Evolutionary conservation across 2,888 invertebrate genomes (phyloP), one percentile per base, ranked within the genome.

Genomic region (Diadegma fenestrale): DNA sequence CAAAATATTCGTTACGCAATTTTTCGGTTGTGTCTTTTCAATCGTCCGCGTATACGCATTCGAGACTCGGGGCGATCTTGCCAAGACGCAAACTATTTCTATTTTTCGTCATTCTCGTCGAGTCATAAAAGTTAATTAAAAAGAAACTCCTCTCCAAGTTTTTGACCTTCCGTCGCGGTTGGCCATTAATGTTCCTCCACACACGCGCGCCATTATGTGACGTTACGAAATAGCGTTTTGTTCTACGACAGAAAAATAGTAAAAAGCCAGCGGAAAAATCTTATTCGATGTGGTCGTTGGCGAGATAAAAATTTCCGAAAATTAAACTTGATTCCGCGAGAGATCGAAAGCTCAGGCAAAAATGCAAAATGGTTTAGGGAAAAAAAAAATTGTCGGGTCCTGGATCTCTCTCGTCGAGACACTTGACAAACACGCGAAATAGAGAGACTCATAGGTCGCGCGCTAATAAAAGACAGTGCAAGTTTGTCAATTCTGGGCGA

Each of bases 401-500:
- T 58, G 14, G 22, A n/a, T 43, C 37, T 41, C 22, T 43, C 19
- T 80, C 64, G 26, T 30, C 51, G 72, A 63, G 64, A 69, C 64
- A 43, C 66, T 41, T 66, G 73, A 66, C 73, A 45, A 73, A 73
- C 71, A 73, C 64, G 80, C 33, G 41, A 73, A 80, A 73, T 80
- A 54, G 43, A 71, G 63, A 68, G 69, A 69, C 51, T 51, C 64
- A 66, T 58, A 58, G 43, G 72, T 30, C 14, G 58, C 17, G 8
- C 37, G 71, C 37, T 71, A 51, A 58, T 58, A 58, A 58, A 58
- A 14, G 30, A 69, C 5, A 43, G 26, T 45, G 37, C 48, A 17
- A 69, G 54, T 41, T 54, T 54, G 33, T 48, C 14, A 61, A 37
- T 63, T 61, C 45, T 4, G 14, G 0, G n/a, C n/a, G 2, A 14